A percentile compares a stretch with the other conserved stretches of the same genome.
phyloP scores from a whole-genome alignment of 2,113 vertebrate genomes.

The Crotophaga sulcirostris region DNA sequence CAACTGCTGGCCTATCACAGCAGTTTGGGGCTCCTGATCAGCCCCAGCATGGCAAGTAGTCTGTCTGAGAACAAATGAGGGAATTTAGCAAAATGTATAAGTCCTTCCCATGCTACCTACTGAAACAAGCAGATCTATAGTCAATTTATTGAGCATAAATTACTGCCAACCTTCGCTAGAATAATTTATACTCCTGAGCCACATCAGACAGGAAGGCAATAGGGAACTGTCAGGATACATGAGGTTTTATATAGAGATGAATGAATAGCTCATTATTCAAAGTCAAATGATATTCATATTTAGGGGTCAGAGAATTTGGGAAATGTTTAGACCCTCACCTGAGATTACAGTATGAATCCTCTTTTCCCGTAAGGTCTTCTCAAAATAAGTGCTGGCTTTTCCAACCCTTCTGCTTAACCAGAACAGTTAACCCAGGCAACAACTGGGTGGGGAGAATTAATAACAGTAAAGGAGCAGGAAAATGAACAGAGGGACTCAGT shows the following conservation, averaged over 20 bases:
- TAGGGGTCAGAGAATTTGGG: conserved; percentile 73
- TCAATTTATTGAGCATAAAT: conserved; percentile 74
- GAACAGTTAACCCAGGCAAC: conserved; percentile 55
- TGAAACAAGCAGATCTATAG: conserved; percentile 71
- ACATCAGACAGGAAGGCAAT: conserved; percentile 70
- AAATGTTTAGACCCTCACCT: conserved; percentile 66
- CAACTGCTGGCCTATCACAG: not conserved
- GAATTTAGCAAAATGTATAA: conserved; percentile 58
- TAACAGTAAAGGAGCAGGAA: conserved; percentile 23
- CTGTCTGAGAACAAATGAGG: conserved; percentile 35
- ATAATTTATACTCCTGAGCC: conserved; percentile 73
- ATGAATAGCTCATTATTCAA: conserved; percentile 72
- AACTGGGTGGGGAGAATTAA: conserved; percentile 61
- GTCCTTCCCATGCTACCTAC: conserved; percentile 59
- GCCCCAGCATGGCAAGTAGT: not conserved
- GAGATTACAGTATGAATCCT: conserved; percentile 56
- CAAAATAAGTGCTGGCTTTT: conserved; percentile 65
- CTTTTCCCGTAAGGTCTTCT: conserved; percentile 57
- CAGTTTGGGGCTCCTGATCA: not conserved
- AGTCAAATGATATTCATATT: conserved; percentile 73
- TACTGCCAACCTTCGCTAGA: conserved; percentile 66
- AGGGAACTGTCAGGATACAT: conserved; percentile 71
- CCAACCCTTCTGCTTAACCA: conserved; percentile 26
- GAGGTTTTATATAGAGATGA: conserved; percentile 72
- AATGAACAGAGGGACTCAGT: conserved; percentile 34